A percentile compares a stretch with the other conserved stretches of the same genome.
Conservation (phyloP, 1,140 invertebrate genomes). For the Cardiocondyla obscurior region DNA sequence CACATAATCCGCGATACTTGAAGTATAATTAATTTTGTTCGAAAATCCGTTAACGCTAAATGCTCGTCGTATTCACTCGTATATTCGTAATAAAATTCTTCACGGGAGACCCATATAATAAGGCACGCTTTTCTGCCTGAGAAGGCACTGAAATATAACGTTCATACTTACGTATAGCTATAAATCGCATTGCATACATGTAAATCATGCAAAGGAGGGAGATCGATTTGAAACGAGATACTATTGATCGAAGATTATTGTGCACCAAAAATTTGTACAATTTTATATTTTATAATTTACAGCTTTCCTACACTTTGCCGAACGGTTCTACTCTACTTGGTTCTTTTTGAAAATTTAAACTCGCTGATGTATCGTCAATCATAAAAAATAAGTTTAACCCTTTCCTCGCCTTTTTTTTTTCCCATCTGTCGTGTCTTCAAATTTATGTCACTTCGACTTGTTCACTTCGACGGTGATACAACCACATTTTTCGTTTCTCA, state of each 20-base stretch:
- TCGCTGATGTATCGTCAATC: slow-evolving; percentile 15
- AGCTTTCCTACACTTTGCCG: neutral
- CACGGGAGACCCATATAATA: slow-evolving; percentile 64
- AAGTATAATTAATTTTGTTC: slow-evolving; percentile 37
- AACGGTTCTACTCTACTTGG: slow-evolving; percentile 27
- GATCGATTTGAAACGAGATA: slow-evolving; percentile 67
- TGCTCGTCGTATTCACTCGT: slow-evolving; percentile 50
- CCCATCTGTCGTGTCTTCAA: neutral
- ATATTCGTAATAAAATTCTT: slow-evolving; percentile 46
- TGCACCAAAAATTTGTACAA: slow-evolving; percentile 67
- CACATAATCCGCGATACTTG: slow-evolving; percentile 12
- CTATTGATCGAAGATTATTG: slow-evolving; percentile 66
- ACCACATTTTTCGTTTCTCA: slow-evolving; percentile 30
- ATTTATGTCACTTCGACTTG: neutral
- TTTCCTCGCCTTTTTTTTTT: slow-evolving; percentile 15
- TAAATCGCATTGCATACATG: slow-evolving; percentile 60
- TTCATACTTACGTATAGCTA: slow-evolving; percentile 60
- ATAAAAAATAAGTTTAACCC: slow-evolving; percentile 24
- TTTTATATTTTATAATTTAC: slow-evolving; percentile 30
- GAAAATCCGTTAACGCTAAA: slow-evolving; percentile 35
- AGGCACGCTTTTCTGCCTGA: slow-evolving; percentile 69
- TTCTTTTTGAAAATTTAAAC: slow-evolving; percentile 35
- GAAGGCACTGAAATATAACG: slow-evolving; percentile 70
- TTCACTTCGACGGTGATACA: neutral
- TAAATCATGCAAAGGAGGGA: slow-evolving; percentile 66